Evolutionary conservation across 2,113 vertebrate genomes (phyloP).

Genomic region (Melanotaenia duboulayi): DNA sequence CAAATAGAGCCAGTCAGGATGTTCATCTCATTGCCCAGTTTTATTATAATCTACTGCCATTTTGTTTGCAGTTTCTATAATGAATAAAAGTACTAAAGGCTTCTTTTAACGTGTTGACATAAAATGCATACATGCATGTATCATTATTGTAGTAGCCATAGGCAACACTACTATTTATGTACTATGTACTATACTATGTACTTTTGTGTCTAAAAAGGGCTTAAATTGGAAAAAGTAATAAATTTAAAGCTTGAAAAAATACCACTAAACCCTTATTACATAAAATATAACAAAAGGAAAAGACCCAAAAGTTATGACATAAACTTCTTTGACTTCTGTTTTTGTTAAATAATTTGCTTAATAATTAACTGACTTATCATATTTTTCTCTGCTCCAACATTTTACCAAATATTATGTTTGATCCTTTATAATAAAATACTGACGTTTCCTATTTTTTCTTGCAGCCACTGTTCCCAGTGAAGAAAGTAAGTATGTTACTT

Average conservation of each 20-base stretch:
- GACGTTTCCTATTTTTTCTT: conserved; percentile 37
- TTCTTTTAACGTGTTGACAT: neutral
- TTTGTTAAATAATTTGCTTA: conserved; percentile 1
- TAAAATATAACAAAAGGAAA: neutral
- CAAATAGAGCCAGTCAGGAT: neutral
- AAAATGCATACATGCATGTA: neutral
- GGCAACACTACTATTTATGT: no score
- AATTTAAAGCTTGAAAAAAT: neutral
- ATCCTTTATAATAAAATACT: conserved; percentile 31
- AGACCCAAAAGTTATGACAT: neutral
- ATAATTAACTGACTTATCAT: neutral
- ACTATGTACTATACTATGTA: no score
- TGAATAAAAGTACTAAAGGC: neutral
- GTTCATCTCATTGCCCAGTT: neutral
- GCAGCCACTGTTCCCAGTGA: conserved; percentile 66
- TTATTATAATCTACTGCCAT: neutral
- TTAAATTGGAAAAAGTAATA: conserved; percentile 1
- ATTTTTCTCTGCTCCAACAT: neutral
- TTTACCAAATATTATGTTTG: conserved; percentile 7
- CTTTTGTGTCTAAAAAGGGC: neutral
- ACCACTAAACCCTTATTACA: neutral
- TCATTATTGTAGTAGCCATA: neutral
- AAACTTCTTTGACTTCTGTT: neutral
- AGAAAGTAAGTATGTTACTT: conserved; percentile 59
- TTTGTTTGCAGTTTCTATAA: neutral